A percentile compares a stretch with the other conserved stretches of the same genome.
phyloP scores from a whole-genome alignment of 2,797 vertebrate species.

The Sphenodon punctatus region DNA sequence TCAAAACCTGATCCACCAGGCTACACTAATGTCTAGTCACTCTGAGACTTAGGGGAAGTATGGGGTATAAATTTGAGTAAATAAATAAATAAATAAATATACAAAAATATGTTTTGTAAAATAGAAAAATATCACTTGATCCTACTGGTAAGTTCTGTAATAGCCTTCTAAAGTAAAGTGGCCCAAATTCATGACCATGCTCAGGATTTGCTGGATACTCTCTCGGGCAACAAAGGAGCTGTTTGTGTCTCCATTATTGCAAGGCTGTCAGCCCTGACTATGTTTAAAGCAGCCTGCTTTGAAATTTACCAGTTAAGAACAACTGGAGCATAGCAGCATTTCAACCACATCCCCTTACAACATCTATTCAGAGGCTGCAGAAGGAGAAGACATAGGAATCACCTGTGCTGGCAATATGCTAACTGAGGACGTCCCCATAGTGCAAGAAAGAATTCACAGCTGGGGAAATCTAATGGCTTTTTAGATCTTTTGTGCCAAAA shows the following conservation, averaged over 20 bases:
- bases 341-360: not conserved
- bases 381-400: not conserved
- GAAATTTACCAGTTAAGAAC: not conserved
- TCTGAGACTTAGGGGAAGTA: too few species aligned
- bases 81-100: too few species aligned
- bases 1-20: too few species aligned
- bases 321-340: conserved; percentile 6
- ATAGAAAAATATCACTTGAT: not conserved
- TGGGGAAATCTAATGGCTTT: not conserved
- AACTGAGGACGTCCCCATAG: not conserved
- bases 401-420: not conserved
- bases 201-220: conserved; percentile 18
- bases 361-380: not conserved
- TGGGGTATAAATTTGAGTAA: too few species aligned
- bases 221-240: not conserved
- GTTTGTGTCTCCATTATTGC: conserved; percentile 26
- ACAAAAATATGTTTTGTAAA: too few species aligned
- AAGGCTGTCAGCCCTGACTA: not conserved
- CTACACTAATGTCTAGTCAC: too few species aligned
- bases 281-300: not conserved
- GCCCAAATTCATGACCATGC: not conserved
- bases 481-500: not conserved
- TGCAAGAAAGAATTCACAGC: not conserved
- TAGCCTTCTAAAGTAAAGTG: not conserved
- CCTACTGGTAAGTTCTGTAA: not conserved